Evolutionary conservation across 2,113 vertebrate species (phyloP).

Genomic region (Mustela lutreola): DNA sequence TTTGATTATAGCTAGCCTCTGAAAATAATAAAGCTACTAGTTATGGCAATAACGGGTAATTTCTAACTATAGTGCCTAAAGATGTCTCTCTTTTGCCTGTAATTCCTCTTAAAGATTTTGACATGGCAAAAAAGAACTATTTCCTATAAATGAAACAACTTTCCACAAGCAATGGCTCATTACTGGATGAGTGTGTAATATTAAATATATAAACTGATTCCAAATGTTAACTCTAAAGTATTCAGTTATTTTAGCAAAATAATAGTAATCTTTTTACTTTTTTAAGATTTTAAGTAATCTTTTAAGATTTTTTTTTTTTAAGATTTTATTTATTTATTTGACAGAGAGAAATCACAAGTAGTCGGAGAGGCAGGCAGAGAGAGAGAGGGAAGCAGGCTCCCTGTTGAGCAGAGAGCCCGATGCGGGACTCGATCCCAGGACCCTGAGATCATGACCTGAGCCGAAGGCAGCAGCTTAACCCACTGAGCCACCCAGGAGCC

Average conservation of each 20-base stretch:
- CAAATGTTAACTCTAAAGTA: slow-evolving; percentile 14
- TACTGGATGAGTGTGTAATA: neutral
- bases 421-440: too few species aligned
- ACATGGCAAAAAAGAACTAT: neutral
- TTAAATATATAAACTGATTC: neutral
- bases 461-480: too few species aligned
- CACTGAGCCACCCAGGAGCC: too few species aligned
- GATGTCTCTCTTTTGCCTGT: neutral
- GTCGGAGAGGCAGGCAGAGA: too few species aligned
- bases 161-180: neutral
- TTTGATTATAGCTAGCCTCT: neutral
- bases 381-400: too few species aligned
- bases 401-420: too few species aligned
- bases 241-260: neutral
- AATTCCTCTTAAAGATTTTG: neutral
- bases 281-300: neutral
- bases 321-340: too few species aligned
- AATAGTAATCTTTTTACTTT: neutral
- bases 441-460: too few species aligned
- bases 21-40: slow-evolving; percentile 46
- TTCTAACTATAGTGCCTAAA: slow-evolving; percentile 23
- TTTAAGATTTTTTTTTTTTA: too few species aligned
- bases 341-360: too few species aligned
- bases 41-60: neutral
- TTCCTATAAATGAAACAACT: slow-evolving; percentile 13